Base-by-base conservation (phyloP, 2,797 vertebrate genomes). In the Huso huso region DNA sequence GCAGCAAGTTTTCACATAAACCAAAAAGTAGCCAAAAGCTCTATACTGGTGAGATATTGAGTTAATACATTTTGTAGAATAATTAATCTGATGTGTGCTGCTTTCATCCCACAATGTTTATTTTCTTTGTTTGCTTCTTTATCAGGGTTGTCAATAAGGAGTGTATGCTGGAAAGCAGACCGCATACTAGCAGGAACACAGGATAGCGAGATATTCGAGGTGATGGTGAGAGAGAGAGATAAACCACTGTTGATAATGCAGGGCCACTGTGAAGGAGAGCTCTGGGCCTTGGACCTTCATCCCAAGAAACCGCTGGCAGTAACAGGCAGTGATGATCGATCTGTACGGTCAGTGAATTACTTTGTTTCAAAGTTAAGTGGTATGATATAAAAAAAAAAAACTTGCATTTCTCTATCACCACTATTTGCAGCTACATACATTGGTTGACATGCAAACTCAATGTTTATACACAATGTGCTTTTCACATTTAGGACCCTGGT, bases 171-270 rank as follows among this genome's bases (percentile, higher is more conserved):
- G 96, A 94, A 93, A 76, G 94, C 91, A 0, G 95, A 99, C 78
- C 83, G 95, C 6, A 92, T 99, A 63, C 84, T 97, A 62, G 95
- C 94, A 0, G 96, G 96, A 49, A 99, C 95, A 0, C 96, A 99
- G 76, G 96, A 98, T 87, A 95, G 96, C 6, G 96, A 98, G 84
- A 96, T 99, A 81, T 97, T 96, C 13, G 96, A 99, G 84, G 93
- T 99, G 78, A 94, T 96, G 66, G 95, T 98, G 10, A 79, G 94
- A 53, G 96, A 99, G 66, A 84, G 95, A 63, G 95, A 99, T 78
- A 97, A 97, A 68, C 96, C 96, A 0, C 85, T 96, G 77, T 80
- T 99, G 48, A 88, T 99, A 75, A 94, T 98, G 88, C 95, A 97
- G 78, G 94, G 96, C 50, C 96, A 99, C 81, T 94, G 95, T 0